phyloP scores from a whole-genome alignment of 2,888 invertebrate genomes.

The Volucella inflata region DNA sequence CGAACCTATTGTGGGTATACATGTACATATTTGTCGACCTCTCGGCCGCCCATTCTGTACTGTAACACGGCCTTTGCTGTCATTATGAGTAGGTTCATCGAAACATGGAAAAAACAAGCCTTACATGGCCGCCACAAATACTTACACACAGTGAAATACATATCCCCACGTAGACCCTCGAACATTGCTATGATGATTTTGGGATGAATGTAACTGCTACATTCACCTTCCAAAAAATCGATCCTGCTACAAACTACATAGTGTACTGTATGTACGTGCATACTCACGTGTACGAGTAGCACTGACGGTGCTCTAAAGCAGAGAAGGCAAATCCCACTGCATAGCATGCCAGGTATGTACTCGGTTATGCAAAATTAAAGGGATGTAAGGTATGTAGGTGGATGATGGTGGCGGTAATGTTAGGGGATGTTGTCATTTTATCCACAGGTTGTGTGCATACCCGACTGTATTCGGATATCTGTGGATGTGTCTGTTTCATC shows the following conservation, averaged over 20 bases:
- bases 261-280: no score
- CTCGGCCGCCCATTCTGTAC: constrained; percentile 44
- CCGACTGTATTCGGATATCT: constrained; percentile 1
- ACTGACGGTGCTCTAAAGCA: constrained; percentile 43
- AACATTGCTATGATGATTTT: constrained; percentile 48
- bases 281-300: no score
- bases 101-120: constrained; percentile 44
- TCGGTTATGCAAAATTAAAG: constrained; percentile 70
- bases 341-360: constrained; percentile 37
- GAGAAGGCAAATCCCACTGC: constrained; percentile 55
- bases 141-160: not conserved
- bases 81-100: constrained; percentile 53
- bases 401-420: constrained; percentile 25
- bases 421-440: constrained; percentile 42
- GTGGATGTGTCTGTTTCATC: constrained; percentile 15
- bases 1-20: constrained; percentile 60
- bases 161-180: not conserved
- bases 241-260: constrained; percentile 27
- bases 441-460: constrained; percentile 65
- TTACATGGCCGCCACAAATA: not conserved
- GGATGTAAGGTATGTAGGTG: constrained; percentile 26
- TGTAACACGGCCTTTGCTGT: constrained; percentile 41
- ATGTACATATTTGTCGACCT: constrained; percentile 61
- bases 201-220: constrained; percentile 45
- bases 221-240: constrained; percentile 65